Percentiles rank a stretch among this genome's conserved stretches.
These are phyloP conservation scores for Cecidostiba fungosa DNA, from an alignment of 2,888 invertebrate genomes.

Conservation along the genomic window DNA sequence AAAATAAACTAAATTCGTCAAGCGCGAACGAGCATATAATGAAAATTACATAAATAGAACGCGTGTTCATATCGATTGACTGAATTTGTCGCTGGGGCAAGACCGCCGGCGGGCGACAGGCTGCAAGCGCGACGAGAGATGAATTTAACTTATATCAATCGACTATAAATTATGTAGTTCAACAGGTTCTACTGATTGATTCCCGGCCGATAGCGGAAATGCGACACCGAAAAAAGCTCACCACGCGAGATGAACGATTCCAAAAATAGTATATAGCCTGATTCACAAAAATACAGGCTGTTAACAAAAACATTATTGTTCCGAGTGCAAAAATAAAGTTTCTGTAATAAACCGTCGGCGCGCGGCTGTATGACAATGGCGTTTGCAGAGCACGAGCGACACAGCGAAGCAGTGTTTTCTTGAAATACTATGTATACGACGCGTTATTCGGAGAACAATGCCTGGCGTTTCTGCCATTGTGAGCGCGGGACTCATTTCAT, in stretches of 20 bases:
- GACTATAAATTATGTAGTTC: slow-evolving; percentile 7
- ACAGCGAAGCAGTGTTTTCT: slow-evolving; percentile 16
- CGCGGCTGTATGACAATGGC: not conserved
- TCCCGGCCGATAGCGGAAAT: not conserved
- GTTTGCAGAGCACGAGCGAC: not conserved
- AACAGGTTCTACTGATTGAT: not conserved
- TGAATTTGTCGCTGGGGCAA: not conserved
- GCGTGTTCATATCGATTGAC: not conserved
- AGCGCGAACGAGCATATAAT: not conserved
- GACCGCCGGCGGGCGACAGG: not conserved
- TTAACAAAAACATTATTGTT: slow-evolving; percentile 9
- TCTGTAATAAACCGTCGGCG: not conserved
- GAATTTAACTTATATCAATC: not conserved
- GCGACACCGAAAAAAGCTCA: not conserved
- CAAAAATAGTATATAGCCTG: too few relatives aligned
- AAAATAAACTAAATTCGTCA: not conserved
- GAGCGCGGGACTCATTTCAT: slow-evolving; percentile 29
- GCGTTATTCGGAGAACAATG: slow-evolving; percentile 41
- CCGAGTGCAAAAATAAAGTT: not conserved
- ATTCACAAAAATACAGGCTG: not conserved
- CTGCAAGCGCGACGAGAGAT: not conserved
- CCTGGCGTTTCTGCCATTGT: slow-evolving; percentile 37
- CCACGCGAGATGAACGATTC: too few relatives aligned
- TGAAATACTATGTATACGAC: slow-evolving; percentile 22
- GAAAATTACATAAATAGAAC: not conserved